These are phyloP conservation scores for Lemur catta DNA, from an alignment of 2,797 vertebrate species.

Conservation along the genomic window DNA sequence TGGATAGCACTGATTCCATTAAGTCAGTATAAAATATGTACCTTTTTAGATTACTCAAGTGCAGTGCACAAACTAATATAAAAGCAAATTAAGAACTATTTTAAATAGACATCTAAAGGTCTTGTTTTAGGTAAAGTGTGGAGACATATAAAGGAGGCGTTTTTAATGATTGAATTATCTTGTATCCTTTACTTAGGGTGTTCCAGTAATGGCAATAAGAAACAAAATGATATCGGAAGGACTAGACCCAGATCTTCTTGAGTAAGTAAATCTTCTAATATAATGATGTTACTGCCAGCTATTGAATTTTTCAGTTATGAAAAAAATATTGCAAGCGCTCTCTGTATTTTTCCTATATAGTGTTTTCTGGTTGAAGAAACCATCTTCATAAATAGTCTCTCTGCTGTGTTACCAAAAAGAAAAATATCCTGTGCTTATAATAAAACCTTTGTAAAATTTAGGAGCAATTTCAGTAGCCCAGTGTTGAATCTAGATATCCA, in stretches of 20 bases:
- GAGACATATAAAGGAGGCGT: not conserved
- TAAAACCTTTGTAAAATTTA: not conserved
- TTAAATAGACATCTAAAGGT: not conserved
- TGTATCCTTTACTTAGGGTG: slow-evolving; percentile 87
- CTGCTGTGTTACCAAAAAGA: not conserved
- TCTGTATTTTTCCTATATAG: not conserved
- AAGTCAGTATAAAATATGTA: not conserved
- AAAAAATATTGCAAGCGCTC: not conserved
- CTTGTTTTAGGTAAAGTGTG: not conserved
- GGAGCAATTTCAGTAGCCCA: not conserved
- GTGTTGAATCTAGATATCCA: not conserved
- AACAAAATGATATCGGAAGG: slow-evolving; percentile 98
- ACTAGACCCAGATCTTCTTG: slow-evolving; percentile 94
- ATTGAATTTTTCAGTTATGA: not conserved
- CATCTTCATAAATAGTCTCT: not conserved
- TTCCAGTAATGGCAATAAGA: slow-evolving; percentile 98
- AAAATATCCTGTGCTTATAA: not conserved
- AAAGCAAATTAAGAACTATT: not conserved
- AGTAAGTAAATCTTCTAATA: slow-evolving; percentile 88
- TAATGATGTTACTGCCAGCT: not conserved
- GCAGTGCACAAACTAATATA: not conserved
- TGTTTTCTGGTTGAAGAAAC: slow-evolving; percentile 31
- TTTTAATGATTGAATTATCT: slow-evolving; percentile 32
- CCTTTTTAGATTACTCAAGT: not conserved
- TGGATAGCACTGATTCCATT: not conserved